Base-by-base conservation (phyloP, 2,888 invertebrate species). In the Ditula angustiorana region DNA sequence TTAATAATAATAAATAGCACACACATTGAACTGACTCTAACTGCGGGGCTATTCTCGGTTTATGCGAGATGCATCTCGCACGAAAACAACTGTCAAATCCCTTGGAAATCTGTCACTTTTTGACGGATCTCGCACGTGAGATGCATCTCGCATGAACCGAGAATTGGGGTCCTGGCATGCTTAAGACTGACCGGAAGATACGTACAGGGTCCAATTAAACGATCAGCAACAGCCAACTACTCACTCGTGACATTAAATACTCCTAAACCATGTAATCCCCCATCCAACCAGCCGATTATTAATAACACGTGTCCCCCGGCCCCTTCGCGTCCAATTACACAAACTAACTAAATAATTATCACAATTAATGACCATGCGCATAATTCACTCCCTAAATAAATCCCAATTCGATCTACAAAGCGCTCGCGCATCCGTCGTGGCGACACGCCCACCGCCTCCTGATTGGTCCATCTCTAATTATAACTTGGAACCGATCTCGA, bases 331-430 rank as follows among this genome's bases (percentile, higher is more conserved):
- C 90, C 87, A 90, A 91, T 91, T 91, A 90, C 82, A 80, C 74
- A 64, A 78, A 85, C 88, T 84, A 90, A 90, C 92, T 88, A 90
- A 90, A 92, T 92, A 91, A 92, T 90, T 90, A 92, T 90, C 87
- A 88, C 88, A 87, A 92, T 92, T 92, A 91, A 92, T 91, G 90
- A 83, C 74, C 81, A 70, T 73, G 67, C 80, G 71, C 85, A 90
- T 92, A 85, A 83, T 81, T 92, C 91, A 89, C 77, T 66, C 79
- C 80, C 80, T 85, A 86, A 89, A 91, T 92, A 91, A 88, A 87
- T 86, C 81, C 83, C 77, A 81, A 81, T 85, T 88, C 85, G 85
- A 88, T 83, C 77, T 77, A 76, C 77, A 75, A 77, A 79, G 76
- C 86, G 84, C 84, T 56, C 67, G 83, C 85, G 87, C 84, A 81